Conservation (phyloP, 2,797 vertebrate genomes). For the Denticeps clupeoides region DNA sequence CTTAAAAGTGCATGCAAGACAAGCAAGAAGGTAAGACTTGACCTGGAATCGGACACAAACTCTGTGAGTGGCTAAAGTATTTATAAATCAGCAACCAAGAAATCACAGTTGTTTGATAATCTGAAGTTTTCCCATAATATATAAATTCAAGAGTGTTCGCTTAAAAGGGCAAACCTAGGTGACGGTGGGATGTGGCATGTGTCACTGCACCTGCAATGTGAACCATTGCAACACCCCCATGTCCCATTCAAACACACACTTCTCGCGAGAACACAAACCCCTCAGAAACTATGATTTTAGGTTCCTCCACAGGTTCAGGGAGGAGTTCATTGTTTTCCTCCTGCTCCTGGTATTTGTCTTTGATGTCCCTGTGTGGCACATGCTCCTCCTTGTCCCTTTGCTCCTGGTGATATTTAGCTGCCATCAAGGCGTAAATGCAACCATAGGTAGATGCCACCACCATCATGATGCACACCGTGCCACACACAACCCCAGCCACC, state of each 20-base stretch:
- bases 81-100: no score
- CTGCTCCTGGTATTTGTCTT: constrained; percentile 32
- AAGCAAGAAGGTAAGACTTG: no score
- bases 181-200: no score
- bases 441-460: constrained; percentile 87
- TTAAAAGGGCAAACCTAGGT: no score
- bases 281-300: not conserved
- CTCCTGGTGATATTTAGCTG: constrained; percentile 84
- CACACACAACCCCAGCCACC: constrained; percentile 82
- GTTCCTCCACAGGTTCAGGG: constrained; percentile 3
- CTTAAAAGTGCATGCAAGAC: no score
- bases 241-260: constrained; percentile 19
- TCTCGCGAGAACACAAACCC: constrained; percentile 25
- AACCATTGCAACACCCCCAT: no score
- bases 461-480: constrained; percentile 94
- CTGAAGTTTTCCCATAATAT: no score
- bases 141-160: no score
- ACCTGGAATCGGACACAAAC: no score
- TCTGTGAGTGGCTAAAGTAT: no score
- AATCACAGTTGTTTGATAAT: no score
- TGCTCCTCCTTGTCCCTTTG: constrained; percentile 33
- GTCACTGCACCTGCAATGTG: no score
- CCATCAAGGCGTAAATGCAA: constrained; percentile 85
- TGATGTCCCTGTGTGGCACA: constrained; percentile 70
- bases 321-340: constrained; percentile 13